A percentile compares a stretch with the other conserved stretches of the same genome.
Conservation (phyloP, 2,113 vertebrate genomes). For the Turnix velox region DNA sequence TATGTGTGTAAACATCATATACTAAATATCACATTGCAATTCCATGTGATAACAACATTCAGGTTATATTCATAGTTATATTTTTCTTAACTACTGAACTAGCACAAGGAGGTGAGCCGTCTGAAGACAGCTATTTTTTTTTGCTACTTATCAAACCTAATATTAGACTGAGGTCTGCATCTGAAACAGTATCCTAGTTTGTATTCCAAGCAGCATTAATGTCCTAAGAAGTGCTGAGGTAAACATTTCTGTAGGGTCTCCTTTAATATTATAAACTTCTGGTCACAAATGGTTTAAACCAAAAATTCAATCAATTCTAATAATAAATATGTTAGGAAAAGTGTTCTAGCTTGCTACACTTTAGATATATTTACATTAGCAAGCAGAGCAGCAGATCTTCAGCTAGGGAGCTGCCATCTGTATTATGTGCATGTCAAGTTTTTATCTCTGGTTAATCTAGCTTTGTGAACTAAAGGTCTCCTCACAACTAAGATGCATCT, state of each 20-base stretch:
- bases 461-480: neutral
- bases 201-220: neutral
- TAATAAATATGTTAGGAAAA: neutral
- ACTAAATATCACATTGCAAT: neutral
- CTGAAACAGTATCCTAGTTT: neutral
- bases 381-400: neutral
- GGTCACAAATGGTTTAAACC: neutral
- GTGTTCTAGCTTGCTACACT: neutral
- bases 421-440: fast-evolving
- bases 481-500: neutral
- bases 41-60: neutral
- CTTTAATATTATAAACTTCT: neutral
- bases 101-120: neutral
- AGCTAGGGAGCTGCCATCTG: neutral
- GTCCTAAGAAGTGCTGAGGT: neutral
- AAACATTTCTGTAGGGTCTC: neutral
- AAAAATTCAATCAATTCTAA: neutral
- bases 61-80: neutral
- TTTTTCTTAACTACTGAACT: neutral
- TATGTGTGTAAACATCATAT: neutral
- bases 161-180: neutral
- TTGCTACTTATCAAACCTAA: neutral
- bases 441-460: neutral
- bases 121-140: neutral
- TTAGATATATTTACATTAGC: neutral